Evolutionary conservation across 2,113 vertebrate species (phyloP), one percentile per base, ranked within the genome.

Genomic region (Potamarius usumacintae): DNA sequence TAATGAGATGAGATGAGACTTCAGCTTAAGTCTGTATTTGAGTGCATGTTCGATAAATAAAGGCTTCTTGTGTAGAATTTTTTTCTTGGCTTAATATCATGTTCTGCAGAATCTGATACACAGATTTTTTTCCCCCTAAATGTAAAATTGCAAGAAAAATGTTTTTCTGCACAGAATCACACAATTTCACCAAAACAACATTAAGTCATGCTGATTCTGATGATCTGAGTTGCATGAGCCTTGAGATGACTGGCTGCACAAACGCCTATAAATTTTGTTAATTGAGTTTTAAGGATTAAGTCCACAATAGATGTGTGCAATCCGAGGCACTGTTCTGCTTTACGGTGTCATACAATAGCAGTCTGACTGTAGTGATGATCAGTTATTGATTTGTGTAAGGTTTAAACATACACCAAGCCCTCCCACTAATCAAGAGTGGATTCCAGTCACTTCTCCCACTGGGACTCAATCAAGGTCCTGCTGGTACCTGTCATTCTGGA

Each of bases 341-440:
- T 60, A 83, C 50, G 27, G 48, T 30, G 80, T 34, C 52, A 42
- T 86, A 82, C 83, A 57, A 82, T 72, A 78, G 83, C 62, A 72
- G n/a, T 87, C 85, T 50, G 84, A 76, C 81, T 83, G 60, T 78
- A 60, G 65, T 86, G 86, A 90, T 89, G 86, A 91, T 89, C 89
- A 91, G 78, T 34, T 88, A 91, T 91, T 93, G 93, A 94, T 90
- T 90, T 78, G 53, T 84, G 82, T 25, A 87, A 83, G 78, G 82
- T 90, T 91, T 90, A 84, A 90, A 88, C 85, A 89, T 86, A 92
- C 92, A 91, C 89, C 90, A 87, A 63, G 42, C 83, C 90, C 84
- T 86, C 90, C 83, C 89, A 93, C 87, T 93, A 94, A 94, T 94
- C 93, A 95, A 89, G 92, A 89, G 90, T 91, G 91, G 90, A 91